phyloP scores from a whole-genome alignment of 1,140 invertebrate species.

The Ganaspis sp. region DNA sequence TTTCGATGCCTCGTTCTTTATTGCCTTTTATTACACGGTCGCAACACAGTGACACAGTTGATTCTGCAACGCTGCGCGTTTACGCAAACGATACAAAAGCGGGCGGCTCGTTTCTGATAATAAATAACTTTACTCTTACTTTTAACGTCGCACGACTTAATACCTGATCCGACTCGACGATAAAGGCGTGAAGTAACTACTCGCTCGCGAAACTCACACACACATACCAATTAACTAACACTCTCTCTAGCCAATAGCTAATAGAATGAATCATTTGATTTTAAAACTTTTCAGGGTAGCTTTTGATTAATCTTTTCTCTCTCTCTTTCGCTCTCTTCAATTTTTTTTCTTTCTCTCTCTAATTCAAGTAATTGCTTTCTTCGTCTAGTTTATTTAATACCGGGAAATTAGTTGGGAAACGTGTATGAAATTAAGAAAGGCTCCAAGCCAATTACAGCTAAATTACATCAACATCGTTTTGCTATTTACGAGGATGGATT shows the following conservation, averaged over 20 bases:
- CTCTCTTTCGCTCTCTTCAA: too few relatives aligned
- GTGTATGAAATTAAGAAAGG: conserved; percentile 9
- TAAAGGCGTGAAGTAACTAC: conserved; percentile 8
- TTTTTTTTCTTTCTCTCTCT: neutral
- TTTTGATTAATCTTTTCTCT: neutral
- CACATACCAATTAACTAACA: neutral
- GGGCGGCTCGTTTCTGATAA: conserved; percentile 33
- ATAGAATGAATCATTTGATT: conserved; percentile 10
- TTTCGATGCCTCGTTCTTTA: conserved; percentile 40
- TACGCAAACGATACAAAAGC: conserved; percentile 45
- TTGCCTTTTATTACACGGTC: conserved; percentile 39
- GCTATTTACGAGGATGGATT: neutral
- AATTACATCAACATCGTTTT: neutral
- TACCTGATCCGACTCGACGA: conserved; percentile 15
- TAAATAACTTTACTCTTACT: conserved; percentile 29
- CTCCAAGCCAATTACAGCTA: neutral
- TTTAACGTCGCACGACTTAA: conserved; percentile 22
- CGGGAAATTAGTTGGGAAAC: conserved; percentile 2
- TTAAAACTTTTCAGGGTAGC: neutral
- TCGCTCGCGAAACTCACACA: neutral
- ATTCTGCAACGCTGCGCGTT: conserved; percentile 35
- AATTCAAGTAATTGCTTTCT: conserved; percentile 6
- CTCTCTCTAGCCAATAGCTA: neutral
- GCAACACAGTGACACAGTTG: conserved; percentile 36
- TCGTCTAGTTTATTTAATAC: neutral